Conservation (phyloP, 92 coral and sea anemone species). For the Epizoanthus fatuus region DNA sequence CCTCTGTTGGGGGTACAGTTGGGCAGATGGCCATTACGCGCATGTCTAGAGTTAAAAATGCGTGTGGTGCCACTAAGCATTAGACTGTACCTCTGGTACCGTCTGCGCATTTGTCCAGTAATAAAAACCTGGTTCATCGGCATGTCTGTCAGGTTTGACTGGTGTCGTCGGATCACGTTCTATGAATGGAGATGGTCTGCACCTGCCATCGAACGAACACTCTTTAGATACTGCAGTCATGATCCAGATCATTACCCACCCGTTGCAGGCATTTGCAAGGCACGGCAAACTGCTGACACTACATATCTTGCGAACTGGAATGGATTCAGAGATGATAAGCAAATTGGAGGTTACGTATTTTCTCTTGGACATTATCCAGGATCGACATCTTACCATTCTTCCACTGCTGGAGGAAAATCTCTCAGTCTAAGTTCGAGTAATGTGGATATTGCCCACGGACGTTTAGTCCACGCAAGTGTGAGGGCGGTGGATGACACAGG, state of each 20-base stretch:
- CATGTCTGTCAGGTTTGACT: conserved; percentile 42
- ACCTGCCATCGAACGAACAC: conserved; percentile 56
- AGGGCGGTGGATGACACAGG: conserved; percentile 77
- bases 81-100: conserved; percentile 81
- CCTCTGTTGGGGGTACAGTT: conserved; percentile 69
- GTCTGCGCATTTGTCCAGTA: conserved; percentile 59
- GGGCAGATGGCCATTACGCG: conserved; percentile 76
- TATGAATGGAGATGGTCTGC: conserved; percentile 86
- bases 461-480: conserved; percentile 77
- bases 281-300: conserved; percentile 81
- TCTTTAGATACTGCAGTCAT: conserved; percentile 62
- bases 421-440: conserved; percentile 43
- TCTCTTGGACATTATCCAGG: conserved; percentile 77
- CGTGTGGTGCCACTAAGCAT: conserved; percentile 79
- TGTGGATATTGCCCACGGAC: not conserved
- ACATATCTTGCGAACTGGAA: conserved; percentile 85
- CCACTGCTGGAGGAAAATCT: conserved; percentile 66
- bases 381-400: conserved; percentile 80
- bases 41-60: conserved; percentile 79
- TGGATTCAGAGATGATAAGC: conserved; percentile 83
- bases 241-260: conserved; percentile 76
- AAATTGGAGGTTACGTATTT: conserved; percentile 71
- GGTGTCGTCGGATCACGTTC: conserved; percentile 71
- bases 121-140: conserved; percentile 64
- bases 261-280: conserved; percentile 71